Base-by-base conservation (phyloP, 1,140 invertebrate genomes). In the Oryctes rhinoceros region DNA sequence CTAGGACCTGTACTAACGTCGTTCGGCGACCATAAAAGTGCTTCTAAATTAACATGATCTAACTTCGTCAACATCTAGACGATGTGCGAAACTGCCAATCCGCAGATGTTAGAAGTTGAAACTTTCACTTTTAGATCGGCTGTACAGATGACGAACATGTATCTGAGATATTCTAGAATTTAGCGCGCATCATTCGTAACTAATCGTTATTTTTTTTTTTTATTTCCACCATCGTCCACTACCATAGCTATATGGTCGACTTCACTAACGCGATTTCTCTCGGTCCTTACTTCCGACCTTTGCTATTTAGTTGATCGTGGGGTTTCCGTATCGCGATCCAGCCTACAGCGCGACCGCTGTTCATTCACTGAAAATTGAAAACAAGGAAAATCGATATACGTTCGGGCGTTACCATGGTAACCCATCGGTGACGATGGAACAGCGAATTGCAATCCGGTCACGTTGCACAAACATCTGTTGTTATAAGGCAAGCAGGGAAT, bases 361-460 rank as follows among this genome's bases (percentile, higher is more conserved):
- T 71, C 65, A 71, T 71, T 71, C 65, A 71, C 20, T 71, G 65
- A 71, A 71, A 71, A 71, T 71, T 37, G 65, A 24, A 71, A 71
- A 71, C 65, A 71, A 71, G 65, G 62, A 71, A 71, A 71, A 71
- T 71, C 65, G 65, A 35, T 35, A 71, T 71, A 67, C 65, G 65
- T 35, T 20, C 65, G 18, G 18, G 18, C 65, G 65, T 67, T 35
- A 18, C 30, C 65, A 24, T 67, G 20, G 30, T 18, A 18, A 67
- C 65, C 24, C 53, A 62, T 67, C 4, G 30, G 20, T 67, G 65
- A 67, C 65, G 20, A 67, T 35, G 18, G 13, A 24, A 11, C 30
- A 6, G 65, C 10, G 7, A 35, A 67, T 67, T 20, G 20, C 18
- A 67, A 11, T 67, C 65, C n/a, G 65, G 20, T 18, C 65, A 67